These are phyloP conservation scores for Fulica atra DNA, from an alignment of 2,113 vertebrate genomes.

Conservation along the genomic window DNA sequence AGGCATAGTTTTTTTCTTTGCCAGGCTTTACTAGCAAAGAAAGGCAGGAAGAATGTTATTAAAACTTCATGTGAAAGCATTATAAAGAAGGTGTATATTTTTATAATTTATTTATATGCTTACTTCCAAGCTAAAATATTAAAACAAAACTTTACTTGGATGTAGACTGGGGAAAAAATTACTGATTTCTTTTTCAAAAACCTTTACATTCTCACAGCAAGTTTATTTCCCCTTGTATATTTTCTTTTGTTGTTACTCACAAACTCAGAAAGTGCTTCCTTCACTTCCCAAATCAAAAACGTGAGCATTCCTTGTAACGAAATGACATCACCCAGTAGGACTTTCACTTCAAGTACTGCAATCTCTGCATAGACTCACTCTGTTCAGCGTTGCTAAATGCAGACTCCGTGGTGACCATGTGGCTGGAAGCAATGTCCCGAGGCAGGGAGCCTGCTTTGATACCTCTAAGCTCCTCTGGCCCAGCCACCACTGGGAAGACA, in stretches of 20 bases:
- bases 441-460: not conserved
- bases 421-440: not conserved
- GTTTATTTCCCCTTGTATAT: not conserved
- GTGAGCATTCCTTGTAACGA: not conserved
- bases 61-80: slow-evolving; percentile 3
- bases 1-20: not conserved
- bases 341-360: not conserved
- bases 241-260: not conserved
- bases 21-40: not conserved
- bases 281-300: not conserved
- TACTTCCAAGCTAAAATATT: not conserved
- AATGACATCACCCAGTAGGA: not conserved
- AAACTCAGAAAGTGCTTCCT: not conserved
- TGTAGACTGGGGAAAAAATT: not conserved
- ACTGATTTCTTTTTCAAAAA: not conserved
- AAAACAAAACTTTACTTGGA: not conserved
- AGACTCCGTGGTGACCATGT: not conserved
- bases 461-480: not conserved
- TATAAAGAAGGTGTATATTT: not conserved
- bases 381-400: not conserved
- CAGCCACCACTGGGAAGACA: not conserved
- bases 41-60: slow-evolving; percentile 17
- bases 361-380: not conserved
- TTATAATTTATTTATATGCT: slow-evolving; percentile 19
- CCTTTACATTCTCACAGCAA: not conserved